Conservation (phyloP, 2,113 vertebrate species). For the Cottus gobio region DNA sequence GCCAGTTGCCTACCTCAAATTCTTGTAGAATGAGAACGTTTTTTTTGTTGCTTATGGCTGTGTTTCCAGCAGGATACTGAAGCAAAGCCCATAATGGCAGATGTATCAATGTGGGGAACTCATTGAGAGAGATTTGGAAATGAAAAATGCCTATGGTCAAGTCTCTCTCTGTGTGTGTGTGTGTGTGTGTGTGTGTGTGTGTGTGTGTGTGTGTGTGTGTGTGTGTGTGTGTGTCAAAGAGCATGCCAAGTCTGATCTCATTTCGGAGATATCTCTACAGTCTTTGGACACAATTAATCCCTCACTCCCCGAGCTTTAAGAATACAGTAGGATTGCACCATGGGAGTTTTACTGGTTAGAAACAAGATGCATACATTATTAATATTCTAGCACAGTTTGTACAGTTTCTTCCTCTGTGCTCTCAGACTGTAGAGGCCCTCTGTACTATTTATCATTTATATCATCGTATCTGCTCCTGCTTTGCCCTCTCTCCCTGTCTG, state of each 20-base stretch:
- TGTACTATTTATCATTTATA: not conserved
- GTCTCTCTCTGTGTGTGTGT: slow-evolving; percentile 11
- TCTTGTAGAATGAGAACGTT: slow-evolving; percentile 39
- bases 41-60: slow-evolving; percentile 32
- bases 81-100: slow-evolving; percentile 44
- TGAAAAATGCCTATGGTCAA: slow-evolving; percentile 29
- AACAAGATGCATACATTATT: slow-evolving; percentile 8
- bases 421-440: not conserved
- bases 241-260: slow-evolving; percentile 62
- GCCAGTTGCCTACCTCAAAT: slow-evolving; percentile 40
- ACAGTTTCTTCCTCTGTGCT: not conserved
- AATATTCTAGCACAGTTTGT: slow-evolving; percentile 20
- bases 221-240: slow-evolving; percentile 1
- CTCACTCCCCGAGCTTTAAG: slow-evolving; percentile 38
- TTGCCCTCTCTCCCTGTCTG: slow-evolving; percentile 46
- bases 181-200: slow-evolving; percentile 32
- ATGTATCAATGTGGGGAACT: slow-evolving; percentile 58
- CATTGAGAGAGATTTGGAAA: slow-evolving; percentile 43
- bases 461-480: slow-evolving; percentile 27
- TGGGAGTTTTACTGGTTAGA: slow-evolving; percentile 23
- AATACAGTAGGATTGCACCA: slow-evolving; percentile 31
- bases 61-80: slow-evolving; percentile 48
- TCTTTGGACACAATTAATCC: slow-evolving; percentile 59
- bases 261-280: slow-evolving; percentile 70
- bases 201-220: slow-evolving; percentile 17